Base-by-base conservation (phyloP, 2,888 invertebrate species). In the Thecophora atra region DNA sequence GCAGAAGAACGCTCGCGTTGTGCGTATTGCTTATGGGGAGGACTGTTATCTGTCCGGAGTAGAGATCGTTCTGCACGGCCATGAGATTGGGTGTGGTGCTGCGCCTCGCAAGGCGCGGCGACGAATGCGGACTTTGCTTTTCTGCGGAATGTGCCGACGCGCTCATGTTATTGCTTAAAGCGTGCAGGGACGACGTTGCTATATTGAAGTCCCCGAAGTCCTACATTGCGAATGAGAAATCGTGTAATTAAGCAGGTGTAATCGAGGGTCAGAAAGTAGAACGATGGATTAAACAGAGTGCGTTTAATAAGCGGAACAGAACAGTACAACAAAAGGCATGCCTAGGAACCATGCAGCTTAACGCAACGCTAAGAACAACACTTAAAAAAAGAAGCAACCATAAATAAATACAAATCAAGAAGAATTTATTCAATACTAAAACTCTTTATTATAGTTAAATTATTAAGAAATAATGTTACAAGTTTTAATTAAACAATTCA, bases 121-220 rank as follows among this genome's bases (percentile, higher is more conserved):
- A 90, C 0, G 89, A 89, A 21, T 87, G 88, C 8, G 91, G 90
- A 54, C 90, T 90, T 0, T 90, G 88, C 79, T 87, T 87, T 74
- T 87, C 87, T 37, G 82, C 78, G 73, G 78, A 74, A 76, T 77
- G 76, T 66, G 76, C 71, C 70, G 84, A 78, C 52, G 82, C 80
- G 72, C 77, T 77, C 79, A 85, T 83, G 72, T 86, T 82, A 77
- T 81, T 83, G 80, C 87, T 86, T 0, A 91, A 84, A 3, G 89
- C 90, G 77, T 89, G 90, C 73, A 91, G 88, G 1, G 89, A 89
- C 3, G 90, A 90, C 2, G 90, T 90, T 0, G 90, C 90, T 17
- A 91, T 90, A 85, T 91, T 91, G 86, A 91, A 91, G 75, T 83
- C 91, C 17, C 90, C 90, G 75, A 84, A 81, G 76, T 91, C 91